These are phyloP conservation scores for Eurytoma californica DNA, from an alignment of 2,888 invertebrate genomes.

Conservation along the genomic window DNA sequence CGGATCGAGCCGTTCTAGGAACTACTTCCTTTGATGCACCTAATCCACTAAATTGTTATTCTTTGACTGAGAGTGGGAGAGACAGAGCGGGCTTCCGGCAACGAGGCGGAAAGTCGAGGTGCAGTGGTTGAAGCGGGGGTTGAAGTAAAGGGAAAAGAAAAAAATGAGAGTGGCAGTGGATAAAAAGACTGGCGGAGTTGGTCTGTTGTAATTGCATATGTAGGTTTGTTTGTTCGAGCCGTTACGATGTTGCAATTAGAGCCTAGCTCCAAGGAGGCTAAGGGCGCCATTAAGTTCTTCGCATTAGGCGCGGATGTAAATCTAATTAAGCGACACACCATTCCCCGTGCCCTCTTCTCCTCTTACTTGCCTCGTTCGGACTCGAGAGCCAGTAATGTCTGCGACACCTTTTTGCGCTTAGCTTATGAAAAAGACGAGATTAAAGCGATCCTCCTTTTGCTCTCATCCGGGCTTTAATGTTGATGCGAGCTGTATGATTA, in stretches of 20 bases:
- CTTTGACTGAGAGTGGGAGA: slow-evolving; percentile 59
- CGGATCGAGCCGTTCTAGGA: slow-evolving; percentile 15
- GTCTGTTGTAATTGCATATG: slow-evolving; percentile 28
- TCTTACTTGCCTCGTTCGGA: neutral
- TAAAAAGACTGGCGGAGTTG: neutral
- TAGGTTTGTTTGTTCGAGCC: slow-evolving; percentile 41
- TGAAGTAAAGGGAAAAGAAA: neutral
- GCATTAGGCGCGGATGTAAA: slow-evolving; percentile 51
- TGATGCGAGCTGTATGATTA: slow-evolving; percentile 23
- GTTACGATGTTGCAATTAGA: slow-evolving; percentile 50
- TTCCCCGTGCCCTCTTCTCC: neutral
- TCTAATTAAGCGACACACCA: slow-evolving; percentile 50
- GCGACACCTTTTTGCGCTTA: slow-evolving; percentile 29
- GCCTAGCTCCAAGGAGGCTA: slow-evolving; percentile 1
- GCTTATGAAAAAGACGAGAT: slow-evolving; percentile 47
- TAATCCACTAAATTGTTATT: slow-evolving; percentile 72
- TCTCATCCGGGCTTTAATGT: neutral
- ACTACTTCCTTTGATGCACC: slow-evolving; percentile 65
- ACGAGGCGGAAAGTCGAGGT: slow-evolving; percentile 1
- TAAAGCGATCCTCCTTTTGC: slow-evolving; percentile 34
- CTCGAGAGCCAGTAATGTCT: neutral
- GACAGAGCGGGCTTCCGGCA: neutral
- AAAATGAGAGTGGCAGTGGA: neutral
- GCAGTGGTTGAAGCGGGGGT: neutral
- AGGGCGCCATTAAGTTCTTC: slow-evolving; percentile 47